Base-by-base conservation (phyloP, 37 sponge, comb jelly and placozoan genomes). In the Axinella damicornis region DNA sequence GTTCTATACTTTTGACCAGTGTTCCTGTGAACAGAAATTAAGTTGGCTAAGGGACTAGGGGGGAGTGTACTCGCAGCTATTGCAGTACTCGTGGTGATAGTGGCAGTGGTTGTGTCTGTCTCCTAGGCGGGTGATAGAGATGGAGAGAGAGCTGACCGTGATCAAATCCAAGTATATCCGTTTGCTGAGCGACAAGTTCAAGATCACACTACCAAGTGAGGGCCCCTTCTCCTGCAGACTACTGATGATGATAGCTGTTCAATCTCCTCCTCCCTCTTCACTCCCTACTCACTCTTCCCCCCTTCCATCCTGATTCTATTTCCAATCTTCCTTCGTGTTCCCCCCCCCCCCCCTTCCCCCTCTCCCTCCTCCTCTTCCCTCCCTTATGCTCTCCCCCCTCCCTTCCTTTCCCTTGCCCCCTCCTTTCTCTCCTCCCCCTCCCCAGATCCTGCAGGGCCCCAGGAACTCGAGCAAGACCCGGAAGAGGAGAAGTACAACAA, bases 151-250 rank as follows among this genome's bases (percentile, higher is more conserved):
- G 53, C 35, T 87, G 39, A 63, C 18, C n/a, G 18, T 14, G 28
- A 31, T 79, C 57, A 87, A 87, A 33, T 58, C 80, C 55, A 87
- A 87, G 57, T 87, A 79, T 59, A 55, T 79, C 27, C 46, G 33
- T 9, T 67, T 87, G 20, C 56, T 87, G 24, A 79, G 73, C 40
- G 58, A 57, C 33, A n/a, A 38, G 22, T 87, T 87, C 80, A 87
- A 71, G 72, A 72, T 79, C 15, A 20, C 40, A 11, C 37, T 66
- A 4, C 85, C 69, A 4, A 70, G 79, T 77, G 28, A 76, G 76
- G 30, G 6, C 4, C 21, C 1, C 4, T 11, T 34, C 19, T 32
- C 25, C 4, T 37, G 53, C 54, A 60, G 35, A n/a, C n/a, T n/a
- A n/a, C n/a, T 25, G 21, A 21, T 18, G 22, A 9, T 52, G 53